These are phyloP conservation scores for Loriculus beryllinus DNA, from an alignment of 2,797 vertebrate species.

Conservation along the genomic window DNA sequence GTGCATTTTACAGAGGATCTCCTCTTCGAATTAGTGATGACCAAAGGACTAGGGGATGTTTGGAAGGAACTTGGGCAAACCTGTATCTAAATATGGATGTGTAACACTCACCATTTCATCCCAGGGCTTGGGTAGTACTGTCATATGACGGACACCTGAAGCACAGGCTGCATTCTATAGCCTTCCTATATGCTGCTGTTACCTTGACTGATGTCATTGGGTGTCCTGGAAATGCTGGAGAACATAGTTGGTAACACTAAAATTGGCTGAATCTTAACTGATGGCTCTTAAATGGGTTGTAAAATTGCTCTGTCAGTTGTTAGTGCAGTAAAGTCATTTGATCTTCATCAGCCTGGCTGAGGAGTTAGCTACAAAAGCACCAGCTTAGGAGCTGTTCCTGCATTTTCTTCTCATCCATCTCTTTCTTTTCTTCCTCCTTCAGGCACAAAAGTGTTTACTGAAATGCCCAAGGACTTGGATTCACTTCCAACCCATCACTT, in stretches of 20 bases:
- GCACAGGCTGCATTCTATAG: accelerated
- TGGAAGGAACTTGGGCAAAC: neutral
- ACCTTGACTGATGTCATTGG: neutral
- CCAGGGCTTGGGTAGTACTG: neutral
- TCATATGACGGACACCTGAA: neutral
- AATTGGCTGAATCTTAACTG: neutral
- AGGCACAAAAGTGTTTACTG: neutral
- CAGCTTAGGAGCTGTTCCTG: neutral
- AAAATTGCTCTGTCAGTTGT: neutral
- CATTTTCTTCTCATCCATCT: neutral
- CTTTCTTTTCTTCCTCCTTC: neutral
- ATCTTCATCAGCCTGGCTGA: neutral
- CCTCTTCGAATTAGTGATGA: accelerated
- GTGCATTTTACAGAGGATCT: neutral
- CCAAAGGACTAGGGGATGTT: neutral
- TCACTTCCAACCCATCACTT: neutral
- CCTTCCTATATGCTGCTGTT: neutral
- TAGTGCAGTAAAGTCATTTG: neutral
- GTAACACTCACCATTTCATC: no score
- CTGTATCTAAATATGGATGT: no score
- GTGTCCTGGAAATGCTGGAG: neutral
- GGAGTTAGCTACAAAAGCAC: neutral
- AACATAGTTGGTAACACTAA: neutral
- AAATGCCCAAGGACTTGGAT: neutral
- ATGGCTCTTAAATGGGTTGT: neutral